phyloP scores from a whole-genome alignment of 1,140 invertebrate species.

The Trichomalopsis sarcophagae region DNA sequence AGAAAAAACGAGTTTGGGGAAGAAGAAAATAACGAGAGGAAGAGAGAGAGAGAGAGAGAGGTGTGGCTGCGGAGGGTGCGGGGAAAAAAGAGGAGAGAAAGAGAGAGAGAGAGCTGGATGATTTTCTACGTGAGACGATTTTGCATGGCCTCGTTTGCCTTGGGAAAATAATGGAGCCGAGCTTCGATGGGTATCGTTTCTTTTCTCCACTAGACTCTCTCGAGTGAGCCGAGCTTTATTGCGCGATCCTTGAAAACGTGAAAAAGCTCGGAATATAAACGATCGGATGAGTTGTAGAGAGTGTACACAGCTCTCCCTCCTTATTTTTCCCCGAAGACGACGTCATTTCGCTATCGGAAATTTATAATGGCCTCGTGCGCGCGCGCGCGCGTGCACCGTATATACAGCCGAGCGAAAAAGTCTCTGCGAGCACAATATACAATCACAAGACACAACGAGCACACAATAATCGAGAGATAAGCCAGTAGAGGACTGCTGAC shows the following conservation, averaged over 20 bases:
- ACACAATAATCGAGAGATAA: slow-evolving; percentile 14
- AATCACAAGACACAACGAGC: not conserved
- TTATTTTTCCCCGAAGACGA: slow-evolving; percentile 32
- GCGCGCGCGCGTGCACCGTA: slow-evolving; percentile 9
- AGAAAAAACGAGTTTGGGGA: not conserved
- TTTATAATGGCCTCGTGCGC: slow-evolving; percentile 33
- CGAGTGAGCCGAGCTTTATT: not conserved
- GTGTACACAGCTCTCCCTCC: slow-evolving; percentile 30
- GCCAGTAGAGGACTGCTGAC: not conserved
- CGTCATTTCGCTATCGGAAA: slow-evolving; percentile 10
- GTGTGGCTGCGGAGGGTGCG: not conserved
- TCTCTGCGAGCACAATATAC: not conserved
- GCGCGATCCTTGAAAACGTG: slow-evolving; percentile 48
- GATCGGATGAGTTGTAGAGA: slow-evolving; percentile 46
- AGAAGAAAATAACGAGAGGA: slow-evolving; percentile 47
- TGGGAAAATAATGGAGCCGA: slow-evolving; percentile 53
- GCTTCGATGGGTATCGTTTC: slow-evolving; percentile 51
- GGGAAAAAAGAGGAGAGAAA: not conserved
- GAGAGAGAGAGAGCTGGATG: slow-evolving; percentile 36
- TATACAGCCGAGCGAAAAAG: not conserved
- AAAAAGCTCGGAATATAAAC: slow-evolving; percentile 50
- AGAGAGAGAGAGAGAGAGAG: slow-evolving; percentile 9
- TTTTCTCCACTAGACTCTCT: slow-evolving; percentile 16
- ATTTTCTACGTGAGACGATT: slow-evolving; percentile 56
- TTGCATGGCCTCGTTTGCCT: slow-evolving; percentile 55